A percentile compares a stretch with the other conserved stretches of the same genome.
These are phyloP conservation scores for Hirundo rustica DNA, from an alignment of 2,797 vertebrate genomes.

Conservation along the genomic window DNA sequence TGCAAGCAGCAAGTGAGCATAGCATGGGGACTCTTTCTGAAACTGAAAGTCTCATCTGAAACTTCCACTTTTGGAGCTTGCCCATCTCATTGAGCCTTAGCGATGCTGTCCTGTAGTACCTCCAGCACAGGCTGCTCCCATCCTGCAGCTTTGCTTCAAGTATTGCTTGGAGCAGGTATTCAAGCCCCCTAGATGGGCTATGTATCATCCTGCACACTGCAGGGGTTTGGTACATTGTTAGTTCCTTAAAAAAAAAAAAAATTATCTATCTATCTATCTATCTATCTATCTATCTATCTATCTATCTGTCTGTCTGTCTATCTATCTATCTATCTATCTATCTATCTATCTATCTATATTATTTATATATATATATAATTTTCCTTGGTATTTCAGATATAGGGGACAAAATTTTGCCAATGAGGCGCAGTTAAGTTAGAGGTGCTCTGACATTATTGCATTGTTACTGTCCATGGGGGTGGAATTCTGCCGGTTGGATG, in stretches of 20 bases:
- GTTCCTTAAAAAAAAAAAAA: neutral
- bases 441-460: neutral
- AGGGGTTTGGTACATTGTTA: neutral
- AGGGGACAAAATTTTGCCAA: neutral
- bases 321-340: too few species aligned
- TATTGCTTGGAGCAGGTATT: neutral
- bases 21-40: neutral
- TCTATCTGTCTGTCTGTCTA: too few species aligned
- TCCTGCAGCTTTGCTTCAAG: neutral
- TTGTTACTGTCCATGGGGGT: neutral
- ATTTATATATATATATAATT: too few species aligned
- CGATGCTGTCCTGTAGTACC: neutral
- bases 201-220: neutral
- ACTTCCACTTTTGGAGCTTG: neutral
- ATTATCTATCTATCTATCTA: too few species aligned
- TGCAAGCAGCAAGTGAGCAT: neutral
- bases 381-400: neutral
- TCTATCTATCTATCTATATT: too few species aligned
- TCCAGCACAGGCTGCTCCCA: neutral
- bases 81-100: neutral
- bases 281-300: too few species aligned
- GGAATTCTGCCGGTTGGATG: neutral
- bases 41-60: neutral
- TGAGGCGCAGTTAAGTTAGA: neutral
- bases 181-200: neutral